Conservation (phyloP, 2,797 vertebrate genomes). For the Chiloscyllium punctatum region DNA sequence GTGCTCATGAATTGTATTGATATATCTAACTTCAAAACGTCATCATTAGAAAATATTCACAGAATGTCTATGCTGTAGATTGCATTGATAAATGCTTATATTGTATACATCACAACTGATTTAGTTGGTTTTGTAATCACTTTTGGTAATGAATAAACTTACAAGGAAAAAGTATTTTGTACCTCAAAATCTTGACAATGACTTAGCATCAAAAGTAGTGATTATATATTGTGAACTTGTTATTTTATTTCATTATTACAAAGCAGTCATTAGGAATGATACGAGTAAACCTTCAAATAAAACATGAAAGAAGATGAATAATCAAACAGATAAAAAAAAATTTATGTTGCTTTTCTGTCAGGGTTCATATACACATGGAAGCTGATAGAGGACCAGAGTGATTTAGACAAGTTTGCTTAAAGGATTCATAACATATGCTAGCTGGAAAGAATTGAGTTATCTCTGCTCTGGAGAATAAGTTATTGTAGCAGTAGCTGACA, state of each 20-base stretch:
- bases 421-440: constrained; percentile 89
- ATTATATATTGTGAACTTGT: too few relatives aligned
- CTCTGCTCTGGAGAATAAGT: constrained; percentile 90
- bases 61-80: not conserved
- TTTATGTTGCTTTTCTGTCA: constrained; percentile 88
- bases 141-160: not conserved
- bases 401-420: constrained; percentile 87
- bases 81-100: not conserved
- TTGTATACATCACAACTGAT: not conserved
- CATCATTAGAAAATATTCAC: not conserved
- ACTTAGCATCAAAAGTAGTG: not conserved
- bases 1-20: not conserved
- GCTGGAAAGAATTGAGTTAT: constrained; percentile 95
- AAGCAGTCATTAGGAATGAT: constrained; percentile 51
- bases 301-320: constrained; percentile 62
- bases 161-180: not conserved
- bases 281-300: constrained; percentile 57
- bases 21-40: not conserved
- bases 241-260: constrained; percentile 35
- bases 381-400: constrained; percentile 79
- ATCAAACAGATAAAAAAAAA: constrained; percentile 83
- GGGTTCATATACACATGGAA: constrained; percentile 77
- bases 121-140: not conserved
- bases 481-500: constrained; percentile 97
- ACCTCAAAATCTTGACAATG: not conserved